Evolutionary conservation across 2,113 vertebrate genomes (phyloP).

Genomic region (Pseudolaguvia tuberculata): DNA sequence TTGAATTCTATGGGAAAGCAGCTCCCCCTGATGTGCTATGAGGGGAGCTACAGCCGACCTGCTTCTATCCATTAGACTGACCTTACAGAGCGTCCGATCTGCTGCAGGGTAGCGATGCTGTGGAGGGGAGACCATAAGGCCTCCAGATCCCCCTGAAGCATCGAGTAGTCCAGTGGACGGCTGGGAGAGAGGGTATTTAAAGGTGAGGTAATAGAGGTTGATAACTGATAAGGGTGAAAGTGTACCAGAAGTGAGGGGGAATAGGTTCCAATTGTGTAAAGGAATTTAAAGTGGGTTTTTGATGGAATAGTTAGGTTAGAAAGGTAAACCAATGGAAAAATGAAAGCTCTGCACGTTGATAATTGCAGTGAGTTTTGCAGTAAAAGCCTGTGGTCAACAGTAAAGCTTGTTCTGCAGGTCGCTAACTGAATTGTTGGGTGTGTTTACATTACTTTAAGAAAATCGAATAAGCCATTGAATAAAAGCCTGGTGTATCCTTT

Average conservation of each 20-base stretch:
- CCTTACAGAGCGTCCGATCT: conserved; percentile 67
- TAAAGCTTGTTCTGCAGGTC: conserved; percentile 2
- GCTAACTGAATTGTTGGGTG: background rate
- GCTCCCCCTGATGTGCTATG: conserved; percentile 33
- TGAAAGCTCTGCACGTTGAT: background rate
- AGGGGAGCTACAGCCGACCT: conserved; percentile 38
- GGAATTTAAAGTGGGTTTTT: background rate
- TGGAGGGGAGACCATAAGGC: conserved; percentile 75
- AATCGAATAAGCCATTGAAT: background rate
- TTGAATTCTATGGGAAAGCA: conserved; percentile 15
- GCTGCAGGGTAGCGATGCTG: conserved; percentile 71
- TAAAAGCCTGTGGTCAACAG: background rate
- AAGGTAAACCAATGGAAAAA: background rate
- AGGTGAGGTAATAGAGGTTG: background rate
- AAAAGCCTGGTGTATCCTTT: background rate
- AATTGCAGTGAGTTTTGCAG: background rate
- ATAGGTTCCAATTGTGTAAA: background rate
- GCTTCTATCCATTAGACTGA: conserved; percentile 59
- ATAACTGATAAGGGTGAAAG: background rate
- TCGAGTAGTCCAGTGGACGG: conserved; percentile 69
- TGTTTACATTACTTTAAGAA: background rate
- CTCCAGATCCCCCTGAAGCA: conserved; percentile 73
- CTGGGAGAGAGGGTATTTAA: conserved; percentile 50
- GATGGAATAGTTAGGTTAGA: background rate
- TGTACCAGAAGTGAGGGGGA: background rate